phyloP scores from a whole-genome alignment of 2,888 invertebrate species.

The Drosophila borealis region DNA sequence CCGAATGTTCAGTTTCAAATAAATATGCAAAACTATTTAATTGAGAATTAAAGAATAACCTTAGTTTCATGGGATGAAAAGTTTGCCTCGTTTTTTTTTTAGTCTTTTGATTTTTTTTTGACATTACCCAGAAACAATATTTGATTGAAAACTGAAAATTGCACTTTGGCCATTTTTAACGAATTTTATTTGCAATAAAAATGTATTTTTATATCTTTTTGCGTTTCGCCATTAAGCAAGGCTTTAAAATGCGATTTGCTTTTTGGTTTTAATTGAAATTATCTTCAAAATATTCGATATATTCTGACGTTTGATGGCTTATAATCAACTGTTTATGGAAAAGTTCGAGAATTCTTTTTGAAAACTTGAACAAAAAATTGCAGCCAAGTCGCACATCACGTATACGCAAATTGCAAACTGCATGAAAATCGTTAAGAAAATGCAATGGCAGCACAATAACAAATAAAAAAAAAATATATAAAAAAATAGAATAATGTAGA shows the following conservation, averaged over 20 bases:
- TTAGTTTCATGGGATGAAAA: no score
- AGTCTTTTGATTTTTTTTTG: no score
- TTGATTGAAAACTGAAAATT: no score
- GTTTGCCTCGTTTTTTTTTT: no score
- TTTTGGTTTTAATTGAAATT: no score
- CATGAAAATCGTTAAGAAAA: constrained; percentile 29
- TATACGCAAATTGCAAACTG: constrained; percentile 35
- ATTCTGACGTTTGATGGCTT: background rate
- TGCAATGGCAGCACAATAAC: constrained; percentile 2
- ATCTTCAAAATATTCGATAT: no score
- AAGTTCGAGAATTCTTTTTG: constrained; percentile 6
- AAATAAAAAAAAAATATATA: background rate
- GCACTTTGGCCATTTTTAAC: background rate
- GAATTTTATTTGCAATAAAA: background rate
- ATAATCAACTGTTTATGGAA: constrained; percentile 1
- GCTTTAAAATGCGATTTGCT: no score
- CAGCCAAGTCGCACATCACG: constrained; percentile 10
- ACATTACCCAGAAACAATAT: no score
- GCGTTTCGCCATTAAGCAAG: background rate
- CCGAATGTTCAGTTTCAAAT: background rate
- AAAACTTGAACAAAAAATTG: constrained; percentile 1
- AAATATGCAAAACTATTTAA: background rate
- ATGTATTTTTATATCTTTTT: no score
- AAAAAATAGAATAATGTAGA: background rate
- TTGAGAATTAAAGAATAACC: background rate